Base-by-base conservation (phyloP, 2,888 invertebrate species). In the Drosophila aldrichi region DNA sequence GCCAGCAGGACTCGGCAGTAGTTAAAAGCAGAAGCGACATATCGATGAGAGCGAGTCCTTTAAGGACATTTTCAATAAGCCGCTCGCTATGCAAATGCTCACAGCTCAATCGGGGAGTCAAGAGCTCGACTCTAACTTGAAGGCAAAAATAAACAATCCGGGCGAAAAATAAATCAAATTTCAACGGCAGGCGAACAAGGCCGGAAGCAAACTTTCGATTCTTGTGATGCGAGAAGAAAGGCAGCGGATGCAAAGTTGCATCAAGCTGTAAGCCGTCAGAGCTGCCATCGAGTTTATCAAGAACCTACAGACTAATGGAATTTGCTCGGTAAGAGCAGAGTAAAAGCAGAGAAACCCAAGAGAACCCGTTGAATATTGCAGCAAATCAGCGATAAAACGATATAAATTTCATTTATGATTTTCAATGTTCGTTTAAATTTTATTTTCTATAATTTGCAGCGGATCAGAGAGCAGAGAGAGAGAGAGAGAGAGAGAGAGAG, bases 261-360 rank as follows among this genome's bases (percentile, higher is more conserved):
- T 52, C 56, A 62, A 36, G 25, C 55, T 57, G 54, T 41, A 51
- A 46, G 51, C 46, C 58, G 44, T 59, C 46, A 66, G 66, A 40
- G 46, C 43, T 40, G 32, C 22, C 20, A 49, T 12, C 20, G 73
- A 75, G 62, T 69, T 87, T 63, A 66, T 80, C 52, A 64, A 49
- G 18, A 70, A 60, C 61, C 63, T 57, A 12, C 59, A 56, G 46
- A 44, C 72, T 87, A 87, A 82, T 87, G 88, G 79, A 81, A 57
- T 70, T 84, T 71, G 52, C 41, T 69, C 63, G 54, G 46, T 32
- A 51, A 25, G 58, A 65, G 51, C n/a, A n/a, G n/a, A n/a, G n/a
- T n/a, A n/a, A 48, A 46, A n/a, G 49, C 25, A 20, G 2, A 10
- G 10, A 43, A 43, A 22, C 1, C 25, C 12, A 18, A 10, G 8